phyloP scores from a whole-genome alignment of 1,140 invertebrate species.

The Drosophila arawakana region DNA sequence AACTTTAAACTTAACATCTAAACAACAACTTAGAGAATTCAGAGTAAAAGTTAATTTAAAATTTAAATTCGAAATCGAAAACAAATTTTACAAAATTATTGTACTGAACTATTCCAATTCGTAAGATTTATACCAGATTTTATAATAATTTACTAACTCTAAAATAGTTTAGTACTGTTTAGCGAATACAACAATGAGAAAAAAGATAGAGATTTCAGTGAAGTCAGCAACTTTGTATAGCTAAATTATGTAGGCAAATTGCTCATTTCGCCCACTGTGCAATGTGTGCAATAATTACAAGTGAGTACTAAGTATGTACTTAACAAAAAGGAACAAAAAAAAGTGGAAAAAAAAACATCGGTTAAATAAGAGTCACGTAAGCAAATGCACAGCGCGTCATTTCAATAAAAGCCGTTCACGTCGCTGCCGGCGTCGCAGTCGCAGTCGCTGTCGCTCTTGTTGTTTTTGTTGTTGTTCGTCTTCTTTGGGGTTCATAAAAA shows the following conservation, averaged over 20 bases:
- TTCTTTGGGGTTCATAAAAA: slow-evolving; percentile 48
- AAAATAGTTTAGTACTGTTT: no score
- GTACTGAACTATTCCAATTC: no score
- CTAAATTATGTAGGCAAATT: neutral
- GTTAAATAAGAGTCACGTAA: slow-evolving; percentile 60
- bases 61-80: no score
- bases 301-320: slow-evolving; percentile 28
- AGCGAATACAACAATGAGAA: no score
- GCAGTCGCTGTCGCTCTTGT: neutral
- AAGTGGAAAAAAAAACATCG: slow-evolving; percentile 22
- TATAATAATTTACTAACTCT: no score
- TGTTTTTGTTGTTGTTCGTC: slow-evolving; percentile 8
- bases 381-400: slow-evolving; percentile 53
- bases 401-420: slow-evolving; percentile 60
- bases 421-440: neutral
- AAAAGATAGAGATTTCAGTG: no score
- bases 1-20: no score
- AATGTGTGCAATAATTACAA: slow-evolving; percentile 55
- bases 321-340: slow-evolving; percentile 13
- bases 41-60: no score
- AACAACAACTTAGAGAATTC: no score
- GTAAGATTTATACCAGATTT: no score
- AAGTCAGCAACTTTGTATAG: neutral
- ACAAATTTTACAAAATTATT: no score
- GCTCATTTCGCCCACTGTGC: slow-evolving; percentile 16